Base-by-base conservation (phyloP, 1,140 invertebrate species). In the Brevipalpus yothersi region DNA sequence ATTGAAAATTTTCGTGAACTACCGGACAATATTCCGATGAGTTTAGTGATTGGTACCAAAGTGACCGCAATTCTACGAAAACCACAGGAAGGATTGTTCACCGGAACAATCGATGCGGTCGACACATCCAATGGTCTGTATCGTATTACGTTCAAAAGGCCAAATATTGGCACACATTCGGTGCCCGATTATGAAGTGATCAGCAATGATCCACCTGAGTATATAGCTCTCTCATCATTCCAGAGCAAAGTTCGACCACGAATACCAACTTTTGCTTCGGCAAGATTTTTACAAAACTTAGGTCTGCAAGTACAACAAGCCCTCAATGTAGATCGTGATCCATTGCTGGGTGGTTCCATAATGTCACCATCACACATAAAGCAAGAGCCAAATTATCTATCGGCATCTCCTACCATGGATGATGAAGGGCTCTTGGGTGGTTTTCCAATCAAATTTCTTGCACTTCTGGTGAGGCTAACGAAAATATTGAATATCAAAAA, bases 41-140 rank as follows among this genome's bases (percentile, higher is more conserved):
- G 93, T 63, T 74, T 96, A 58, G 87, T 94, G 15, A 86, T 99
- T 66, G 94, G 94, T 21, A 94, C 89, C 43, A 95, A 94, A 78
- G 92, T 97, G 0, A 79, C 87, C 53, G 70, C 70, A 17, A 67
- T 91, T 63, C 71, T 97, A 64, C 75, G 91, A 54, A 82, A 82
- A 69, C 91, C 92, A 8, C 90, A 96, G 73, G 92, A 97, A 77
- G 93, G 94, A 15, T 75, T 98, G 39, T 97, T 95, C 68, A 91
- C 85, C 58, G 94, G 93, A 9, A 85, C 81, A 47, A 89, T 98
- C 62, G 92, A 96, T 73, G 94, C 91, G 43, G 83, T 96, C n/a
- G 90, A 96, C 69, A 92, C 90, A 2, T 83, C 88, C 5, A 90
- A 92, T 68, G 91, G 92, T 68, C 90, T 87, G n/a, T 98, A 98